Evolutionary conservation across 2,888 invertebrate genomes (phyloP), one percentile per base, ranked within the genome.

Genomic region (Sacculina carcini): DNA sequence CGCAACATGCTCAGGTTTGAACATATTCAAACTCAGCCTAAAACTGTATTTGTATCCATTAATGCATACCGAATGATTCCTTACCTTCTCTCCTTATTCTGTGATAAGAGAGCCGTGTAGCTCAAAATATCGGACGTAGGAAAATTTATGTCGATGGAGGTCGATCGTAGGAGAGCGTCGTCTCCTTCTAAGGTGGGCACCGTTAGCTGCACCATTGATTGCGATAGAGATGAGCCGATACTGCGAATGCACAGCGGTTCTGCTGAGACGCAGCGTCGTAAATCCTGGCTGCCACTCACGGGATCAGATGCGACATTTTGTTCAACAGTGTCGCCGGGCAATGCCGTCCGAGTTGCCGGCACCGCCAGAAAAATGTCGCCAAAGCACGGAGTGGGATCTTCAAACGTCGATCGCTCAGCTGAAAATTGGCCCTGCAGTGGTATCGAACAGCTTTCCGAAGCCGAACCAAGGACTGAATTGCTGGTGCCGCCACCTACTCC

Each of bases 61-160:
- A n/a, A n/a, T n/a, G n/a, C n/a, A n/a, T n/a, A n/a, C n/a, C n/a
- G n/a, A n/a, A n/a, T 10, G 19, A 19, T 28, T 26, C 51, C 54
- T 38, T 53, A 56, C 56, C 48, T 56, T 19, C 51, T 40, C 14
- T 50, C 21, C 40, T 52, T 50, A 14, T 52, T 51, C 19, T 53
- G 48, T 10, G 78, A 69, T 48, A 79, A 74, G 58, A 85, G 66
- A n/a, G 84, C 82, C 61, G 83, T 83, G 65, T 84, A 85, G 57
- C 81, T 73, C 28, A 82, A 79, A 66, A 83, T 82, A 60, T 80
- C 79, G 54, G 80, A 78, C 10, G 84, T 84, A 28, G 85, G 85
- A 58, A 86, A 67, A 48, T 84, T 84, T 61, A 85, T 85, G 66
- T 85, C 85, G 55, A 85, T 84, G 46, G 83, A 83, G 55, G 82